Percentiles rank a stretch among this genome's conserved stretches.
Evolutionary conservation across 1,140 invertebrate species (phyloP).

Genomic region (Drosophila orena): DNA sequence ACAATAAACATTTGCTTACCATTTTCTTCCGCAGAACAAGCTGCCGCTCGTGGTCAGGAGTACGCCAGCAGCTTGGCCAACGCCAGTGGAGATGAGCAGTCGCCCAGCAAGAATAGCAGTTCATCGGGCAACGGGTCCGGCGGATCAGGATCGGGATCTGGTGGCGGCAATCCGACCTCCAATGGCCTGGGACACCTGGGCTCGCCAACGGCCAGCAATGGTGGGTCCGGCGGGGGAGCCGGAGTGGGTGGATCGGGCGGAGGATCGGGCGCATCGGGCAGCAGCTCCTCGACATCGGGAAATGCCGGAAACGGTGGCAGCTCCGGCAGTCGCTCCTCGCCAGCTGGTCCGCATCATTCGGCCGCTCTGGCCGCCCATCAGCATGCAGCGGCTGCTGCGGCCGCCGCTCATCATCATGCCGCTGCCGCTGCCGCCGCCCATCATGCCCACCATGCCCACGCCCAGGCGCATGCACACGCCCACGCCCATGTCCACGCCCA

Average conservation of each 20-base stretch:
- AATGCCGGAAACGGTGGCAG: slow-evolving; percentile 1
- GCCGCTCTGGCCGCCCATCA: slow-evolving; percentile 68
- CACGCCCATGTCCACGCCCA: slow-evolving; percentile 73
- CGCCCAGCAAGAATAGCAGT: slow-evolving; percentile 63
- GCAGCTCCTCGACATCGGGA: slow-evolving; percentile 14
- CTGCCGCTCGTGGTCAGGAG: slow-evolving; percentile 73
- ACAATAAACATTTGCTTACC: too few species aligned
- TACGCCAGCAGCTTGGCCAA: slow-evolving; percentile 72
- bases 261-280: slow-evolving; percentile 4
- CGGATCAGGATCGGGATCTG: slow-evolving; percentile 13
- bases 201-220: slow-evolving; percentile 35
- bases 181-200: slow-evolving; percentile 43
- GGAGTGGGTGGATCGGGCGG: slow-evolving; percentile 3
- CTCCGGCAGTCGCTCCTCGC: slow-evolving; percentile 51
- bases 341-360: slow-evolving; percentile 52
- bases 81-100: slow-evolving; percentile 75
- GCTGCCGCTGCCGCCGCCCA: slow-evolving; percentile 68
- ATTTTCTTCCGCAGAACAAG: slow-evolving; percentile 72
- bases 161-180: slow-evolving; percentile 14
- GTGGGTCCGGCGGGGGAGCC: slow-evolving; percentile 1
- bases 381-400: slow-evolving; percentile 69
- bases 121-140: slow-evolving; percentile 11
- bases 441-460: slow-evolving; percentile 72
- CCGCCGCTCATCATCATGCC: slow-evolving; percentile 73
- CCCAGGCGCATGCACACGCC: slow-evolving; percentile 55